Evolutionary conservation across 1,140 invertebrate species (phyloP).

Genomic region (Danaus melanippus): DNA sequence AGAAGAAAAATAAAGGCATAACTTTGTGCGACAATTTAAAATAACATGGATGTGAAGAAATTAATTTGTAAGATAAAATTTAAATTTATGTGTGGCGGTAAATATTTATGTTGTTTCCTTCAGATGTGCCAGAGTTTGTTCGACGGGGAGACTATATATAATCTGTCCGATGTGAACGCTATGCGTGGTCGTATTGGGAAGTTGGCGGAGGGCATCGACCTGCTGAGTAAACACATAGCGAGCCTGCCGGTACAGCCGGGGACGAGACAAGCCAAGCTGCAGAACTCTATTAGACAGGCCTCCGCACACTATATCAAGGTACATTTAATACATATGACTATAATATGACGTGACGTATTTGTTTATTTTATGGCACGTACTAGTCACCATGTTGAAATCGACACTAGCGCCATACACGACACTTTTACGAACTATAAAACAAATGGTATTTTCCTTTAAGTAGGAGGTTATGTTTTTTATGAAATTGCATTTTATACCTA

Average conservation of each 20-base stretch:
- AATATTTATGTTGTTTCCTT: slow-evolving; percentile 1
- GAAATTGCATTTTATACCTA: too few relatives aligned
- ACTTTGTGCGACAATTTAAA: too few relatives aligned
- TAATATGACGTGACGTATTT: too few relatives aligned
- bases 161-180: slow-evolving; percentile 85
- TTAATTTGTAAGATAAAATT: too few relatives aligned
- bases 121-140: slow-evolving; percentile 78
- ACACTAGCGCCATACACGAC: too few relatives aligned
- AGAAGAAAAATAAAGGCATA: too few relatives aligned
- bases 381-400: too few relatives aligned
- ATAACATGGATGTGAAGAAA: too few relatives aligned
- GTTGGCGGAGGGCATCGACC: slow-evolving; percentile 90
- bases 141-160: slow-evolving; percentile 90
- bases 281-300: slow-evolving; percentile 74
- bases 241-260: slow-evolving; percentile 76
- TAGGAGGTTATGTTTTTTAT: too few relatives aligned
- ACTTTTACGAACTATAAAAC: too few relatives aligned
- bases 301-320: slow-evolving; percentile 79
- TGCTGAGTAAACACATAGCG: slow-evolving; percentile 85
- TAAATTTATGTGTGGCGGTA: neutral
- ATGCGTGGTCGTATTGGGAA: slow-evolving; percentile 87
- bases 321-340: slow-evolving; percentile 19
- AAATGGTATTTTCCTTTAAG: too few relatives aligned
- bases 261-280: slow-evolving; percentile 74
- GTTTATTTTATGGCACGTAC: too few relatives aligned